These are phyloP conservation scores for Chrysochloris asiatica DNA, from an alignment of 2,113 vertebrate genomes.

Conservation along the genomic window DNA sequence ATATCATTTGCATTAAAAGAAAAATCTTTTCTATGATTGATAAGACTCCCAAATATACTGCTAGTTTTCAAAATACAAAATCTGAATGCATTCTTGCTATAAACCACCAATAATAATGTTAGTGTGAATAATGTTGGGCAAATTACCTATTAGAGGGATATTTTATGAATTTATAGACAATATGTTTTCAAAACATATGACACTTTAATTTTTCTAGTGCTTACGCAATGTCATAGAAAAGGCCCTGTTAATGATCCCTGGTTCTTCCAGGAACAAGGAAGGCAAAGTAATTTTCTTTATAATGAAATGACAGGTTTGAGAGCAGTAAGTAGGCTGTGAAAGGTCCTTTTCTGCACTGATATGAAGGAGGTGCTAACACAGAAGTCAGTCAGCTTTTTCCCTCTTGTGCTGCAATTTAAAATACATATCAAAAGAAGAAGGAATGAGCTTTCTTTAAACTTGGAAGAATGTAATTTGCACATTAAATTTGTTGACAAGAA, in stretches of 20 bases:
- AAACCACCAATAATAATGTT: constrained; percentile 27
- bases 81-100: constrained; percentile 31
- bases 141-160: constrained; percentile 50
- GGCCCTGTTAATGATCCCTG: neutral
- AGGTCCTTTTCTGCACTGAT: neutral
- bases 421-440: neutral
- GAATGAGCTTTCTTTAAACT: neutral
- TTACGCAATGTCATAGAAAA: constrained; percentile 24
- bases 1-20: constrained; percentile 17
- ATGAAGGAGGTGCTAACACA: neutral
- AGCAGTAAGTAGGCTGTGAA: neutral
- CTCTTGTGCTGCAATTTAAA: neutral
- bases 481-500: constrained; percentile 16
- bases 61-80: constrained; percentile 49
- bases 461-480: neutral
- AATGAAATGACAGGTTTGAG: neutral
- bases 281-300: constrained; percentile 18
- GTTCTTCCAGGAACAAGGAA: constrained; percentile 13
- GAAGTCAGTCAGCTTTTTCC: neutral
- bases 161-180: constrained; percentile 45
- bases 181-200: constrained; percentile 54
- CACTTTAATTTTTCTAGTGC: constrained; percentile 29
- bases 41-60: constrained; percentile 10
- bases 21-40: constrained; percentile 5
- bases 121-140: neutral